Percentiles rank a stretch among this genome's conserved stretches.
Evolutionary conservation across 2,797 vertebrate genomes (phyloP).

Genomic region (Leuciscus waleckii): DNA sequence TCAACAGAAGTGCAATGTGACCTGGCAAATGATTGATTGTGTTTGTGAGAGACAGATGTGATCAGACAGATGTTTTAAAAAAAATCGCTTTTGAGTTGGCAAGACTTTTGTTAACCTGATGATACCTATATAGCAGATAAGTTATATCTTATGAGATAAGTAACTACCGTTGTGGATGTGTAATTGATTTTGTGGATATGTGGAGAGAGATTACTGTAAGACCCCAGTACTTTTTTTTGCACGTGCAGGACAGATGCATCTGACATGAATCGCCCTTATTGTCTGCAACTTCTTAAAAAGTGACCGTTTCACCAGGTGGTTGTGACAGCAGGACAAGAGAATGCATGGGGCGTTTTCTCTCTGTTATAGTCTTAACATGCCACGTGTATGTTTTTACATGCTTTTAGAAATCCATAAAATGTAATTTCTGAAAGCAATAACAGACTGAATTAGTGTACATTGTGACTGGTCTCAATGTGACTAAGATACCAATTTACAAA

Average conservation of each 20-base stretch:
- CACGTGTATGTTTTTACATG: neutral
- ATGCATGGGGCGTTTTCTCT: neutral
- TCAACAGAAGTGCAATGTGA: neutral
- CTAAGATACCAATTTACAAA: neutral
- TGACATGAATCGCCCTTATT: neutral
- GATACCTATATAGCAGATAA: neutral
- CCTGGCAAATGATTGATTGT: neutral
- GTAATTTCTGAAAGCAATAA: neutral
- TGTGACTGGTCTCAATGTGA: neutral
- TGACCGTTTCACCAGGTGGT: conserved; percentile 1
- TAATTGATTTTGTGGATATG: neutral
- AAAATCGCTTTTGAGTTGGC: neutral
- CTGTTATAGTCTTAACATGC: neutral
- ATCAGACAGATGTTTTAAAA: neutral
- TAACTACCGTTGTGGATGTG: neutral
- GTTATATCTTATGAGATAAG: neutral
- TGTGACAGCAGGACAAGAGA: conserved; percentile 5
- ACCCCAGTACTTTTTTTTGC: neutral
- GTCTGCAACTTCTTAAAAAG: neutral
- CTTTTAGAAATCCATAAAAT: neutral
- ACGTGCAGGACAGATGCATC: conserved; percentile 9
- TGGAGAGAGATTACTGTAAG: neutral
- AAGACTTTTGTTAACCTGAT: neutral
- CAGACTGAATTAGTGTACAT: neutral
- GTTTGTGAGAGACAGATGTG: neutral